Evolutionary conservation across 2,888 invertebrate species (phyloP), one percentile per base, ranked within the genome.

Genomic region (Ormyrus labotus): DNA sequence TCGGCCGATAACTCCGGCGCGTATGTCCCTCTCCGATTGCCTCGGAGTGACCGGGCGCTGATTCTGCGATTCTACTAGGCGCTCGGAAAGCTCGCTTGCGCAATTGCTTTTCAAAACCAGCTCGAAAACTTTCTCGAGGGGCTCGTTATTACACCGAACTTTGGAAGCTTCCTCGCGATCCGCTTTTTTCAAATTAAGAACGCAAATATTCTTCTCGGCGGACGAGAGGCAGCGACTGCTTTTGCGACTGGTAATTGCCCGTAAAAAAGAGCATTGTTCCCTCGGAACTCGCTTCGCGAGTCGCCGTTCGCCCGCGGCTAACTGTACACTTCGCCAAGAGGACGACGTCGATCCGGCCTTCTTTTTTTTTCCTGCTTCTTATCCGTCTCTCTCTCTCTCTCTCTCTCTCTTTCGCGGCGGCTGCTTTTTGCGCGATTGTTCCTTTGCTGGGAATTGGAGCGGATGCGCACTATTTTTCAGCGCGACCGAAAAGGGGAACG

Each of bases 181-280:
- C 19, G 19, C 19, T 19, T 19, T 19, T 19, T 19, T 19, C 19
- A 19, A 19, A 19, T 19, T 19, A 19, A 19, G 13, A 19, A 19
- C 19, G 19, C 19, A 19, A 19, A 19, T 64, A 19, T 64, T 19
- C 55, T 73, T 47, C 13, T 48, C 57, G 55, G 48, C 72, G 53
- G 50, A 50, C 50, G 65, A 61, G 50, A 65, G 10, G 34, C n/a
- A 53, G 13, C 13, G 55, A 13, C 53, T 61, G 9, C 58, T 10
- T 60, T n/a, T 61, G 45, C 51, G 11, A 47, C 60, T 61, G 71
- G 71, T 71, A 71, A 71, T 71, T 71, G 71, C 50, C 34, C 71
- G 60, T 71, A 71, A 71, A 71, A 60, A 51, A 53, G 10, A 53
- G 10, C 53, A 55, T 72, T 61, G 63, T 55, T 64, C 57, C 13